Percentiles rank a stretch among this genome's conserved stretches.
Evolutionary conservation across 2,888 invertebrate genomes (phyloP).

Genomic region (Penaeus monodon): DNA sequence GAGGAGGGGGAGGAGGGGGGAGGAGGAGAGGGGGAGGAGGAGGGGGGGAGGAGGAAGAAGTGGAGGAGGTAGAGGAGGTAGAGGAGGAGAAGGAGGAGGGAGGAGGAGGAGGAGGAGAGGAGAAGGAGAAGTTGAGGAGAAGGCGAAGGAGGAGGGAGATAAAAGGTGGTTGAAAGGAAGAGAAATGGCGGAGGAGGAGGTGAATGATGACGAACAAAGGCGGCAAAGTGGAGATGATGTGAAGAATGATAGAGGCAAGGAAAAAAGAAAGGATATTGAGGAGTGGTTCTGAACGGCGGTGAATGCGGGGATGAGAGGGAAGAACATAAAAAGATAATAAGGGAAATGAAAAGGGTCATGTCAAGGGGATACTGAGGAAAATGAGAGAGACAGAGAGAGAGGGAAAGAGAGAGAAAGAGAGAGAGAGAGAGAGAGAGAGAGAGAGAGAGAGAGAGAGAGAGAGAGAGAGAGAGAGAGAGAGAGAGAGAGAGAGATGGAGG

Average conservation of each 20-base stretch:
- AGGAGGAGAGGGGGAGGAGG: too few relatives aligned
- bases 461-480: not conserved
- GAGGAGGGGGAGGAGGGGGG: too few relatives aligned
- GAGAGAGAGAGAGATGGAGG: not conserved
- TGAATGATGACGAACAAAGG: not conserved
- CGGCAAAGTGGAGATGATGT: not conserved
- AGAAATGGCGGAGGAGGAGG: not conserved
- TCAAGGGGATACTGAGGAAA: not conserved
- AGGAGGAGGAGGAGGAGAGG: not conserved
- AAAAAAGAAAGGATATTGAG: not conserved
- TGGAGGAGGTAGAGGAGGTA: too few relatives aligned
- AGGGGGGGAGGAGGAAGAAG: too few relatives aligned
- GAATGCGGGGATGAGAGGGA: not conserved
- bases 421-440: not conserved
- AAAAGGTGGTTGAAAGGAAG: not conserved
- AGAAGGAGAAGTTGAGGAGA: not conserved
- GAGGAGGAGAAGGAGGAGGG: not conserved
- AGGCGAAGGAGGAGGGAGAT: too few relatives aligned
- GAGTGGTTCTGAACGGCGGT: not conserved
- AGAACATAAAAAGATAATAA: conserved; percentile 19
- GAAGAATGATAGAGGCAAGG: not conserved
- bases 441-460: not conserved
- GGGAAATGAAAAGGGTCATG: conserved; percentile 14
- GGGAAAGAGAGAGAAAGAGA: conserved; percentile 22
- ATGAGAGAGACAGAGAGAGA: conserved; percentile 31